A percentile compares a stretch with the other conserved stretches of the same genome.
Conservation (phyloP, 2,888 invertebrate species). For the Hyalella azteca region DNA sequence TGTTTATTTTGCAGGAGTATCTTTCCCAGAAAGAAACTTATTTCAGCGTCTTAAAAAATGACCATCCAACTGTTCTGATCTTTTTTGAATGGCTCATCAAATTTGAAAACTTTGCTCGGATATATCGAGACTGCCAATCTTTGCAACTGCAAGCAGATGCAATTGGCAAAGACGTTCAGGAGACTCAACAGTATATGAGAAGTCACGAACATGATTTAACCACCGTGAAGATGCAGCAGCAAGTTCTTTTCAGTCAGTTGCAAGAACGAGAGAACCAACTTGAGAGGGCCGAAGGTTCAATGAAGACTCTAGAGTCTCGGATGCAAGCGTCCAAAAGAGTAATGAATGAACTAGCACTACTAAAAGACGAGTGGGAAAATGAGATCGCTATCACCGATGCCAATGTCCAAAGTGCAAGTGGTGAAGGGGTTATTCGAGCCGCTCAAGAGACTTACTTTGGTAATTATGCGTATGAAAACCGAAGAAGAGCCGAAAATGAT, state of each 20-base stretch:
- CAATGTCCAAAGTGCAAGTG: conserved; percentile 41
- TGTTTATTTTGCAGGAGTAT: conserved; percentile 42
- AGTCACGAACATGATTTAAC: conserved; percentile 48
- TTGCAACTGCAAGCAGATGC: conserved; percentile 55
- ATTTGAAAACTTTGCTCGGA: conserved; percentile 51
- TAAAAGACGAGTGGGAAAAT: conserved; percentile 53
- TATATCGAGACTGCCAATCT: conserved; percentile 55
- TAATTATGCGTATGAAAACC: conserved; percentile 28
- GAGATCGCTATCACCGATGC: conserved; percentile 41
- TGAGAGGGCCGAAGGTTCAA: conserved; percentile 52
- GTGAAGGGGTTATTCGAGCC: conserved; percentile 49
- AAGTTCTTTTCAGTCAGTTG: conserved; percentile 49
- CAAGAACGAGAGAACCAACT: conserved; percentile 53
- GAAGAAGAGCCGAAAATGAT: neutral
- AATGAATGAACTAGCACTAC: conserved; percentile 49
- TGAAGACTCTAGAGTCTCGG: conserved; percentile 53
- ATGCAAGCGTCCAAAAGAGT: conserved; percentile 56
- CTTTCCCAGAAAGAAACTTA: conserved; percentile 42
- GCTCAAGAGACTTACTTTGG: conserved; percentile 51
- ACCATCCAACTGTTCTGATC: conserved; percentile 40
- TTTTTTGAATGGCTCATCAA: conserved; percentile 48
- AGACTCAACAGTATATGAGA: conserved; percentile 47
- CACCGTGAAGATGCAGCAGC: conserved; percentile 51
- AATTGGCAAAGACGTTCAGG: conserved; percentile 52
- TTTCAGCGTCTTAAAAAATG: conserved; percentile 39